A percentile compares a stretch with the other conserved stretches of the same genome.
These are phyloP conservation scores for Sebastes vulpes DNA, from an alignment of 2,797 vertebrate species.

Conservation along the genomic window DNA sequence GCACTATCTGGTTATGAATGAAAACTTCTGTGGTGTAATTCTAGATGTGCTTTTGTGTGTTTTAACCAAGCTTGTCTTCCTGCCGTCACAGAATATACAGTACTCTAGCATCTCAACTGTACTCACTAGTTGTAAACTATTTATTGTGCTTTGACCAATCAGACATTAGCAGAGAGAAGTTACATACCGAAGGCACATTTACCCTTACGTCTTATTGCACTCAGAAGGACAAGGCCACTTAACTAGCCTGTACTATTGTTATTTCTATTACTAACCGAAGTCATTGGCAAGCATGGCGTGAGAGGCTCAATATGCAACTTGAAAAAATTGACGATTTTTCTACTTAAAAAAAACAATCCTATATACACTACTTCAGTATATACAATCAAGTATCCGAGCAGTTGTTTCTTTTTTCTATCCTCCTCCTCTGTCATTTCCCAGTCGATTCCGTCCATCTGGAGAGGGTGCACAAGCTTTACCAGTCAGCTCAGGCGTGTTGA, in stretches of 20 bases:
- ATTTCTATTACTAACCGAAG: constrained; percentile 78
- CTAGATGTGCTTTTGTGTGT: constrained; percentile 94
- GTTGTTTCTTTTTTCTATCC: constrained; percentile 61
- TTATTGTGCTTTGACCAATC: constrained; percentile 89
- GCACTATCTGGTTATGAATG: constrained; percentile 94
- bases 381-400: constrained; percentile 62
- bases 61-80: constrained; percentile 96
- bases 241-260: constrained; percentile 75
- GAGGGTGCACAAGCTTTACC: constrained; percentile 86
- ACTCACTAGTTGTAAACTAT: constrained; percentile 88
- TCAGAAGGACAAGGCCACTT: constrained; percentile 87
- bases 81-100: constrained; percentile 89
- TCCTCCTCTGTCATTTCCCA: constrained; percentile 74
- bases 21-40: constrained; percentile 92
- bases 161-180: constrained; percentile 85
- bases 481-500: constrained; percentile 88
- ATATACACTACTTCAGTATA: constrained; percentile 64
- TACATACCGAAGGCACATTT: constrained; percentile 82
- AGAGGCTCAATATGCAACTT: constrained; percentile 87
- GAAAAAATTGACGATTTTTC: constrained; percentile 72
- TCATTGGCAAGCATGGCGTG: constrained; percentile 81
- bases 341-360: constrained; percentile 62
- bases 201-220: constrained; percentile 76
- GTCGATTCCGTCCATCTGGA: constrained; percentile 70
- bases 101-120: constrained; percentile 90